Evolutionary conservation across 2,888 invertebrate genomes (phyloP).

Genomic region (Hetaerina titia): DNA sequence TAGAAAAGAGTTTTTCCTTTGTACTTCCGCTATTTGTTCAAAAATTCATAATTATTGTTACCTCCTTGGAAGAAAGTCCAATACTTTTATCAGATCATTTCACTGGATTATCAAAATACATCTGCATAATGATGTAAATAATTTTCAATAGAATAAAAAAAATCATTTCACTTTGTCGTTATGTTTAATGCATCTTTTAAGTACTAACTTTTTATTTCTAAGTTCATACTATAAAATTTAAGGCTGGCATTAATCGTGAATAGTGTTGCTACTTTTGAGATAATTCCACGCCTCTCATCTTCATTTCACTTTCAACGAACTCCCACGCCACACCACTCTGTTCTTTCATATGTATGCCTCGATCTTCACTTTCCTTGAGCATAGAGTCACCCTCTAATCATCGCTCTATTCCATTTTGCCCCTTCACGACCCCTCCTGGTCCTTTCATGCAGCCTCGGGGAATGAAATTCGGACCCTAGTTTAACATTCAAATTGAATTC

Average conservation of each 20-base stretch:
- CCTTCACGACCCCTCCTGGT: background rate
- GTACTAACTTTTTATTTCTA: too few relatives aligned
- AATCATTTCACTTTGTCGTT: too few relatives aligned
- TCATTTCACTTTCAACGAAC: background rate
- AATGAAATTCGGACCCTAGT: conserved; percentile 68
- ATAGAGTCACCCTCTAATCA: background rate
- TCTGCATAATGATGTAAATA: too few relatives aligned
- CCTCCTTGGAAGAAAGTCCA: too few relatives aligned
- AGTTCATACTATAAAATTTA: too few relatives aligned
- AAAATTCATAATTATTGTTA: too few relatives aligned
- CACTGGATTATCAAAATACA: too few relatives aligned
- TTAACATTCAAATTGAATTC: conserved; percentile 71
- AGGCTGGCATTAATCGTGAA: background rate
- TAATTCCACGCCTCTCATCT: background rate
- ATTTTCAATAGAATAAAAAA: too few relatives aligned
- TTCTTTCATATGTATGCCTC: background rate
- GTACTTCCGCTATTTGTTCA: too few relatives aligned
- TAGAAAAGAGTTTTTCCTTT: too few relatives aligned
- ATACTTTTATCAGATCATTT: too few relatives aligned
- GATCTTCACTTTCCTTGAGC: background rate
- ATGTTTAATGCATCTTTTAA: too few relatives aligned
- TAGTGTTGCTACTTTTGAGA: background rate
- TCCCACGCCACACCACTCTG: background rate
- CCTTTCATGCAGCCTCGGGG: background rate
- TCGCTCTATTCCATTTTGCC: background rate